phyloP scores from a whole-genome alignment of 2,113 vertebrate species.

The Sinocyclocheilus maitianheensis region DNA sequence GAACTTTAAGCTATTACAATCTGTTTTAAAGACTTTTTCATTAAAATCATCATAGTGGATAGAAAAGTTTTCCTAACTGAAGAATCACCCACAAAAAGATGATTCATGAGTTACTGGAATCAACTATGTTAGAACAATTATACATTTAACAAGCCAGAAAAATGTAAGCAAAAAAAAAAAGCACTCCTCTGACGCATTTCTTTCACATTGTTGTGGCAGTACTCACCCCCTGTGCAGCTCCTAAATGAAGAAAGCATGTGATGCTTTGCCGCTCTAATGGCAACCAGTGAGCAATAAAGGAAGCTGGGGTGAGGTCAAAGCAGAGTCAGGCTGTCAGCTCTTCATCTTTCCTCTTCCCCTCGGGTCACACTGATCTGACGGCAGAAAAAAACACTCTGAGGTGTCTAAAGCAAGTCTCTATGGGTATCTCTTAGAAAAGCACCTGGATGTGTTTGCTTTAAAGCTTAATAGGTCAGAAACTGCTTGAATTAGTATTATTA shows the following conservation, averaged over 20 bases:
- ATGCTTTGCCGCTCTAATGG: slow-evolving; percentile 18
- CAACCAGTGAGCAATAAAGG: slow-evolving; percentile 39
- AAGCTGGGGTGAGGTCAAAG: slow-evolving; percentile 27
- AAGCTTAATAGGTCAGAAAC: slow-evolving; percentile 16
- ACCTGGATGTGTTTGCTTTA: background rate
- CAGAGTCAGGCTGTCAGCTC: background rate
- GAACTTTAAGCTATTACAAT: too few relatives aligned
- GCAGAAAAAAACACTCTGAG: background rate
- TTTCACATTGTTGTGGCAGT: slow-evolving; percentile 15
- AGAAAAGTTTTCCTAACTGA: background rate
- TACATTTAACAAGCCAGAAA: background rate
- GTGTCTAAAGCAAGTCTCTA: slow-evolving; percentile 1
- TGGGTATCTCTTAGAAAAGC: slow-evolving; percentile 23
- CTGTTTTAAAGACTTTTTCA: background rate
- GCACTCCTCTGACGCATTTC: background rate
- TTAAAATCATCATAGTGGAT: background rate
- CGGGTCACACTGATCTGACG: background rate
- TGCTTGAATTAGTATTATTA: background rate
- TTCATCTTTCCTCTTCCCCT: slow-evolving; percentile 19
- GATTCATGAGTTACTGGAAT: background rate
- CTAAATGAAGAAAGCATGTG: slow-evolving; percentile 13
- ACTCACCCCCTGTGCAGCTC: background rate
- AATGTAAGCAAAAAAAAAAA: background rate
- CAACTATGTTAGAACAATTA: background rate
- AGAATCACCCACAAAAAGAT: background rate